Base-by-base conservation (phyloP, 2,113 vertebrate genomes). In the Microtus ochrogaster region DNA sequence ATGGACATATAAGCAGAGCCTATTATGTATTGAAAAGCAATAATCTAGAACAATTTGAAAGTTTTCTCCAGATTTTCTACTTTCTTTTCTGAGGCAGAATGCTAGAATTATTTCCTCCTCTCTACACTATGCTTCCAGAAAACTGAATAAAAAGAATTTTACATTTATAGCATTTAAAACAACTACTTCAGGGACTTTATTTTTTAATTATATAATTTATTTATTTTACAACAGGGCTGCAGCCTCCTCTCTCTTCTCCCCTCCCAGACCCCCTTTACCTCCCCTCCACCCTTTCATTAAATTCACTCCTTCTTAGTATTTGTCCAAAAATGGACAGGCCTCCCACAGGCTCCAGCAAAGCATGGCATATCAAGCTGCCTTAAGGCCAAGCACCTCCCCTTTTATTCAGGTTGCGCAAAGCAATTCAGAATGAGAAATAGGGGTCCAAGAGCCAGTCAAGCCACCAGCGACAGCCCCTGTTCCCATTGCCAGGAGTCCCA, bases 1-100 rank as follows among this genome's bases (percentile, higher is more conserved):
- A 90, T 86, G 95, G 96, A 92, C 12, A 92, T 95, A 96, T 78
- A 82, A 96, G 49, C 36, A 90, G 4, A 94, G 52, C 30, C 68
- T 2, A 8, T 84, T 22, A 83, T 86, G 8, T 94, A 68, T 22
- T 58, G 39, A 63, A 76, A 91, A 74, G 44, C 95, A 72, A 58
- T 96, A 65, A 66, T 92, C 92, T 13, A 94, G 28, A 97, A 89
- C 92, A 58, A 78, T 9, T 58, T 96, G 11, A 94, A 68, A 70
- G 44, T 52, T 21, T 72, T 88, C 47, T 49, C 13, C 26, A 2
- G 24, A 28, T 95, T 97, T 95, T 96, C 82, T 44, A n/a, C 44
- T 96, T 94, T 91, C 55, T 92, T 95, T 92, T 13, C 78, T 87
- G 63, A 94, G 78, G 2, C 28, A 94, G 74, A 96, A 92, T 84